These are phyloP conservation scores for Drosophila eohydei DNA, from an alignment of 2,888 invertebrate species.

Conservation along the genomic window DNA sequence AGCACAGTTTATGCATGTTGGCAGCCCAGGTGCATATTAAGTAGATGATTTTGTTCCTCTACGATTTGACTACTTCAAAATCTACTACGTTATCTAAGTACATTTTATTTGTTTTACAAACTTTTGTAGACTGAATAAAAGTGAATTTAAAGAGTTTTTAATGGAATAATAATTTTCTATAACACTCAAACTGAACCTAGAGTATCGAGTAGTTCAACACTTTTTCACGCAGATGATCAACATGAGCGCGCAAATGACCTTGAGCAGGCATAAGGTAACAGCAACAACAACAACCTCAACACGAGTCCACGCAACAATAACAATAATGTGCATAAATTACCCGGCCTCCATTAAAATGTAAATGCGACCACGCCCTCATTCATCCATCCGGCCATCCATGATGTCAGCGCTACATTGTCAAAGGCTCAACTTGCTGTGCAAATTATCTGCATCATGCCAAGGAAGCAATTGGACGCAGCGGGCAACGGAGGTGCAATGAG, in stretches of 20 bases:
- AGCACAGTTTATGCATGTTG: neutral
- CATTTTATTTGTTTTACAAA: too few species aligned
- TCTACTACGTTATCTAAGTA: neutral
- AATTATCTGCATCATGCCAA: conserved; percentile 37
- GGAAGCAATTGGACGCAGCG: neutral
- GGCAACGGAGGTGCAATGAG: conserved; percentile 19
- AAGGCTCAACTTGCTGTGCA: conserved; percentile 45
- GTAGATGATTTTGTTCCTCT: neutral
- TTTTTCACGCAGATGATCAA: conserved; percentile 16
- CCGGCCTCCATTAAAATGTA: conserved; percentile 64
- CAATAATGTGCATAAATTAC: conserved; percentile 68
- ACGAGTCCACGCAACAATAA: conserved; percentile 33
- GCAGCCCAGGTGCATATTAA: conserved; percentile 4
- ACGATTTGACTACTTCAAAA: neutral
- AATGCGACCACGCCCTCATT: conserved; percentile 57
- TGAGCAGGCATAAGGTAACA: conserved; percentile 34
- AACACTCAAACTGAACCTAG: neutral
- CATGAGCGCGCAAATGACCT: conserved; percentile 55
- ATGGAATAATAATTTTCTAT: neutral
- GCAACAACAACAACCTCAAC: conserved; percentile 23
- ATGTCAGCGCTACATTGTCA: conserved; percentile 51
- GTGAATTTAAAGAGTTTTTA: neutral
- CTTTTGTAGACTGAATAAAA: neutral
- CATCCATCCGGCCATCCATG: conserved; percentile 40
- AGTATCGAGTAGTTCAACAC: neutral